Conservation (phyloP, 2,888 invertebrate genomes). For the Melitaea athalia region DNA sequence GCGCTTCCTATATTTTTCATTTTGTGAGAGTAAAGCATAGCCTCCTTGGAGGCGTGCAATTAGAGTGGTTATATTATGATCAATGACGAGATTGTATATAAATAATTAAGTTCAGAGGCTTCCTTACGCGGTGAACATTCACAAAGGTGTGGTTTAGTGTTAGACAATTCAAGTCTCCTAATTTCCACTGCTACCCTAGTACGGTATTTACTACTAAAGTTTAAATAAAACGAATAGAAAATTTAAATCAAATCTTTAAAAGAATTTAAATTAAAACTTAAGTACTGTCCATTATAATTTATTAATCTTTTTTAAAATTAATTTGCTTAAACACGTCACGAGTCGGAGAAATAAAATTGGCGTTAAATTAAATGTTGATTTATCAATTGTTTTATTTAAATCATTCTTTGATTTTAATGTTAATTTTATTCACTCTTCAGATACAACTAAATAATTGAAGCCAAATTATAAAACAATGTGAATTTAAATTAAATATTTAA, state of each 20-base stretch:
- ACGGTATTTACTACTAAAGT: conserved; percentile 10
- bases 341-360: not conserved
- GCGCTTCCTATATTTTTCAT: too few species aligned
- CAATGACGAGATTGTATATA: conserved; percentile 4
- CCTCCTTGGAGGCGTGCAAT: too few species aligned
- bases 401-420: not conserved
- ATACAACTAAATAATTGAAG: not conserved
- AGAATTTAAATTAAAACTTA: not conserved
- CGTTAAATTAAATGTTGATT: not conserved
- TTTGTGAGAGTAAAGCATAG: too few species aligned
- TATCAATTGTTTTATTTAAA: not conserved
- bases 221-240: not conserved
- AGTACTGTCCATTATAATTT: too few species aligned
- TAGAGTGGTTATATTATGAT: not conserved
- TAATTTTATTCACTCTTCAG: not conserved
- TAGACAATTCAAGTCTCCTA: conserved; percentile 4
- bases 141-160: conserved; percentile 12
- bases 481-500: not conserved
- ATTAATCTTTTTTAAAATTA: too few species aligned
- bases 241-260: not conserved
- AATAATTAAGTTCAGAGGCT: conserved; percentile 22
- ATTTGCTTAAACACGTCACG: too few species aligned
- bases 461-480: not conserved
- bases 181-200: conserved; percentile 16
- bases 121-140: conserved; percentile 7